Conservation (phyloP, 2,113 vertebrate species). For the Genyomyrus donnyi region DNA sequence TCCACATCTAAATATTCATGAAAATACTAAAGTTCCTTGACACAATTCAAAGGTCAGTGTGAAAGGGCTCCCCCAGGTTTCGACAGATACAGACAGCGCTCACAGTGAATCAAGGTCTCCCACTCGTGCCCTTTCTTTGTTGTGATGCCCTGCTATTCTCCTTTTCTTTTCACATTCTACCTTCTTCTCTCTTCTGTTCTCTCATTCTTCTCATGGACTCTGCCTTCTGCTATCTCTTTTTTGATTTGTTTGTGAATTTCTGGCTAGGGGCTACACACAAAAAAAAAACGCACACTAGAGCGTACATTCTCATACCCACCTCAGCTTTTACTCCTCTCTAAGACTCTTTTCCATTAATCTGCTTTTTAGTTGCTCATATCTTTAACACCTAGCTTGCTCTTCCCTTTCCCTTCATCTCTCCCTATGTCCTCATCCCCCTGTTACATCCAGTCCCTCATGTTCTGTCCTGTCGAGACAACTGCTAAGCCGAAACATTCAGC, state of each 20-base stretch:
- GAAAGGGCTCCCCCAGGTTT: background rate
- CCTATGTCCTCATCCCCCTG: background rate
- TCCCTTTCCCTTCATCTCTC: background rate
- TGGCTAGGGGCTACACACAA: background rate
- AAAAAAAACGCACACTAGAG: background rate
- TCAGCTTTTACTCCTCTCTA: background rate
- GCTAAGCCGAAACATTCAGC: background rate
- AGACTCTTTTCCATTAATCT: background rate
- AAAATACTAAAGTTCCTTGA: background rate
- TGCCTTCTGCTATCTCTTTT: background rate
- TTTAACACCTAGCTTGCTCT: background rate
- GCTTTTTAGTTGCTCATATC: background rate
- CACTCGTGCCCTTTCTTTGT: background rate
- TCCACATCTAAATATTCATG: background rate
- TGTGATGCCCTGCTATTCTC: background rate
- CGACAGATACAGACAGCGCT: background rate
- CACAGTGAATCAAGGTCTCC: background rate
- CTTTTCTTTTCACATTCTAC: background rate
- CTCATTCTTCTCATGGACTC: background rate
- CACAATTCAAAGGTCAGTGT: background rate
- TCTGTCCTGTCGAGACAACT: background rate
- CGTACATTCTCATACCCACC: background rate
- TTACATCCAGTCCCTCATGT: background rate
- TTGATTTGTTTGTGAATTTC: background rate
- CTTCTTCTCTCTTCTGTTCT: background rate